Evolutionary conservation across 2,113 vertebrate species (phyloP), one percentile per base, ranked within the genome.

Genomic region (Capricornis sumatraensis): DNA sequence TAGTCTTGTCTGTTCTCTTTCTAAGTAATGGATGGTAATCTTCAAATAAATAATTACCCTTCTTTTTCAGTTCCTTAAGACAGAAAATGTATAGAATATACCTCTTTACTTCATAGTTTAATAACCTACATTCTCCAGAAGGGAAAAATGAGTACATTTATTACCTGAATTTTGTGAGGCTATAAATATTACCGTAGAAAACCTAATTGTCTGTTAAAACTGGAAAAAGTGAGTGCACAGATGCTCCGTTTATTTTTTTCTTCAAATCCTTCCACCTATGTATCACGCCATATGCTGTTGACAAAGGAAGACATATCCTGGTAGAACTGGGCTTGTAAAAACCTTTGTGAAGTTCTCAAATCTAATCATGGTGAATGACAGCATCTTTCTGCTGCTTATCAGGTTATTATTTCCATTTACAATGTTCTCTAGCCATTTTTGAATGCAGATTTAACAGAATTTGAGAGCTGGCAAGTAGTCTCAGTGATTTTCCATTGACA

Each of bases 211-310:
- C 86, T 95, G 17, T 74, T 96, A 85, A 74, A 96, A 84, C 52
- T 93, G 82, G 94, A 94, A 96, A 28, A 92, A 87, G 27, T 91
- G 36, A 83, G 21, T 47, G 40, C 74, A 92, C 89, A 96, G 92
- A 95, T 90, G 82, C 53, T 78, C 21, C 14, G 0, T 82, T 91
- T 89, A 55, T 82, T 79, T 36, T 96, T 93, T 94, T 40, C 33
- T 60, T 55, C 40, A n/a, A 30, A 17, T 89, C 33, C 5, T 67
- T 57, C 62, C 19, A 50, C 79, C 91, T 78, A 4, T 94, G 23
- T 76, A 19, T 71, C 78, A 67, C 0, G 17, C 79, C 67, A 82
- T 67, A 89, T 78, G 87, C 71, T 95, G 43, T 36, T 96, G 87
- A 86, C 43, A 84, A 67, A 87, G 60, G 25, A 88, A 64, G 82